Evolutionary conservation across 2,113 vertebrate species (phyloP).

Genomic region (Stigmatopora argus): DNA sequence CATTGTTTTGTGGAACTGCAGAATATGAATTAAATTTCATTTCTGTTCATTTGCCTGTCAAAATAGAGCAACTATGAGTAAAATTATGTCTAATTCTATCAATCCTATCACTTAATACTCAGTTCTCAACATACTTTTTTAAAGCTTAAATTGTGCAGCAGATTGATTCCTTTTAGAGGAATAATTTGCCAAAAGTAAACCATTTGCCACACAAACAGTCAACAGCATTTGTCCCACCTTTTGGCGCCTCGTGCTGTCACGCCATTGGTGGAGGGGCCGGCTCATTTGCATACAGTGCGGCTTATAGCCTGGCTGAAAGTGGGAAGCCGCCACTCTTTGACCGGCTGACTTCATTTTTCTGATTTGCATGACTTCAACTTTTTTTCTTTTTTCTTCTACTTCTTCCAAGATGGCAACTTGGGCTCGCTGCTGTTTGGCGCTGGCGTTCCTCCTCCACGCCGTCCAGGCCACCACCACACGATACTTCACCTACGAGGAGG

Average conservation of each 20-base stretch:
- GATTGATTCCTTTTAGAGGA: conserved; percentile 9
- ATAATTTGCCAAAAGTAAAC: conserved; percentile 25
- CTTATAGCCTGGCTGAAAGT: conserved; percentile 49
- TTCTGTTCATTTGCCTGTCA: too few species aligned
- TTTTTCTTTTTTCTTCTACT: conserved; percentile 12
- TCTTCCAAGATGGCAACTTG: conserved; percentile 15
- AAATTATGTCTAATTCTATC: too few species aligned
- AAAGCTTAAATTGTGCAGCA: conserved; percentile 35
- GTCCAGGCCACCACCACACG: conserved; percentile 49
- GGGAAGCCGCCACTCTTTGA: conserved; percentile 15
- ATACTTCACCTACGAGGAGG: conserved; percentile 67
- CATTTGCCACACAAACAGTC: conserved; percentile 46
- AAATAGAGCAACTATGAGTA: too few species aligned
- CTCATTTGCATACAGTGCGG: conserved; percentile 58
- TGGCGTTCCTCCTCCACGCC: conserved; percentile 28
- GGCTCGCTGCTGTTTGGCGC: conserved; percentile 14
- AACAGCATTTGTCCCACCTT: conserved; percentile 46
- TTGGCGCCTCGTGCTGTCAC: conserved; percentile 41
- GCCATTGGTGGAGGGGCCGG: conserved; percentile 63
- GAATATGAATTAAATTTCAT: too few species aligned
- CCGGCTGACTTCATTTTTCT: conserved; percentile 21
- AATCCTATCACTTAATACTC: too few species aligned
- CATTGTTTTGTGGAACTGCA: too few species aligned
- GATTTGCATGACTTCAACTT: conserved; percentile 3
- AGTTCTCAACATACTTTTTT: neutral